Base-by-base conservation (phyloP, 2,888 invertebrate genomes). In the Thecophora atra region DNA sequence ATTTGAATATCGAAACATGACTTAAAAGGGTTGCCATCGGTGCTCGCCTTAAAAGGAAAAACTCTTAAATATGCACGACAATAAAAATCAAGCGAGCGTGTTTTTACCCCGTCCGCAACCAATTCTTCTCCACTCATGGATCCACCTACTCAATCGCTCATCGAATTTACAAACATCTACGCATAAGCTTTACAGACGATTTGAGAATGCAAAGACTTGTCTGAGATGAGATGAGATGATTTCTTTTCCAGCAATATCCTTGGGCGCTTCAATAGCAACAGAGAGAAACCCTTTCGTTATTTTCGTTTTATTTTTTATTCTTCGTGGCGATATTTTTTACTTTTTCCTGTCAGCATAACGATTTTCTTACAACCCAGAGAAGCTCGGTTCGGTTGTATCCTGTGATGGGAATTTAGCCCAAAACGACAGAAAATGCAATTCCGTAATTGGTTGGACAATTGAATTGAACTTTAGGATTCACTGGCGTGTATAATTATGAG, bases 401-500 rank as follows among this genome's bases (percentile, higher is more conserved):
- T 47, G 47, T 5, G 15, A 47, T 5, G n/a, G 47, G 47, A 47
- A 26, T 64, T n/a, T 42, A 63, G 8, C 63, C 42, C 19, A 21
- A 63, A 42, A 63, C 17, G 56, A 42, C 19, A 21, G 54, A 28
- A 69, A 69, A 60, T 69, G 69, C 60, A 62, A 60, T 47, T 69
- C 62, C 52, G 81, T n/a, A n/a, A n/a, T n/a, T n/a, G n/a, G n/a
- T n/a, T n/a, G n/a, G n/a, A n/a, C 81, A 81, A 81, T 81, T 81
- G 81, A 81, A 81, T 81, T 81, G n/a, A 80, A 80, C 81, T 81
- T 80, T 80, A 79, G 78, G 79, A 81, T 79, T 81, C 81, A 81
- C 80, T 80, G 81, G 81, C 79, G 81, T 81, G 81, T 81, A 81
- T 79, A 81, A 81, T 81, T 81, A 81, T 81, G 79, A 81, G 81